Percentiles rank a stretch among this genome's conserved stretches.
These are phyloP conservation scores for Terrapene triunguis DNA, from an alignment of 2,113 vertebrate genomes.

Conservation along the genomic window DNA sequence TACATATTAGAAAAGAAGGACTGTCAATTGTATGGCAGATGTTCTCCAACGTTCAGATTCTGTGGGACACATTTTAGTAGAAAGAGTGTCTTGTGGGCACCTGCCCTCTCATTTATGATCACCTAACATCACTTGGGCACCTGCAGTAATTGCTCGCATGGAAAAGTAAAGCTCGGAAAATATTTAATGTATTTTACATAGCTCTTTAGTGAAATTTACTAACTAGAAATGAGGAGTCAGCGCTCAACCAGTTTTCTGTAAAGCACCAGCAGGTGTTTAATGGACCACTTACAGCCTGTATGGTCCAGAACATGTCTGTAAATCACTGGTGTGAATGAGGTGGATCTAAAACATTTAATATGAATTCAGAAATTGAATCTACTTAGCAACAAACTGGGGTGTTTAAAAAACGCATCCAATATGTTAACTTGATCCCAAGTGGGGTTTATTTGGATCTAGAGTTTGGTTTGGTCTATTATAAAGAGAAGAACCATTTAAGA, in stretches of 20 bases:
- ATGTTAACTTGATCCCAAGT: background rate
- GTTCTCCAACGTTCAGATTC: constrained; percentile 18
- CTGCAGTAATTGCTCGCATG: constrained; percentile 39
- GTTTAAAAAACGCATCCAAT: constrained; percentile 1
- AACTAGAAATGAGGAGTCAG: constrained; percentile 35
- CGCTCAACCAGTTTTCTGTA: constrained; percentile 39
- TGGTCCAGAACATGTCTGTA: background rate
- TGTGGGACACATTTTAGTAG: constrained; percentile 5
- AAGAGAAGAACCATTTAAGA: background rate
- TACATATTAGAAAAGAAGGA: background rate
- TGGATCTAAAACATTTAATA: background rate
- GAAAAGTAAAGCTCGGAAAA: constrained; percentile 43
- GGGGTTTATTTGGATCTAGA: background rate
- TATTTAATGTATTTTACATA: constrained; percentile 30
- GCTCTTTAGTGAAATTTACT: constrained; percentile 35
- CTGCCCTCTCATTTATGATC: constrained; percentile 30
- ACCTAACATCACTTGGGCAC: constrained; percentile 39
- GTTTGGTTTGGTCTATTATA: constrained; percentile 22
- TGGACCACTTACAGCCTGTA: background rate
- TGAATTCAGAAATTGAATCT: background rate
- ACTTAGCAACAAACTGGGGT: constrained; percentile 11
- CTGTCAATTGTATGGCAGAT: background rate
- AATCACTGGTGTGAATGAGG: background rate
- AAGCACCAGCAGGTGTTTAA: background rate
- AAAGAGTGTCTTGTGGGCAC: constrained; percentile 58